Percentiles rank a stretch among this genome's conserved stretches.
phyloP scores from a whole-genome alignment of 53 echinoderm and acorn worm genomes.

The Crossaster papposus region DNA sequence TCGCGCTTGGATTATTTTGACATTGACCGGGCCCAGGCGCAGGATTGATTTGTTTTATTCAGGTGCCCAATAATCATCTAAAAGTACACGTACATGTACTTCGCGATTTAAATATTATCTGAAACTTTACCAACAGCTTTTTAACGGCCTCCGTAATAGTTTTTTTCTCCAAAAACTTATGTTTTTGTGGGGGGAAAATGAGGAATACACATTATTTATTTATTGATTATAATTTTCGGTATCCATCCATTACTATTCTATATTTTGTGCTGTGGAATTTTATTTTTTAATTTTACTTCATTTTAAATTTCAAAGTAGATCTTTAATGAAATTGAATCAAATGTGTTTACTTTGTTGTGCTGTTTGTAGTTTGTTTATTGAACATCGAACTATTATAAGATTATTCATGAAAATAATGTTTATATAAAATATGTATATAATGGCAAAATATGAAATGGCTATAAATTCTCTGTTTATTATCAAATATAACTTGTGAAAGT shows the following conservation, averaged over 20 bases:
- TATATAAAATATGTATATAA: slow-evolving; percentile 19
- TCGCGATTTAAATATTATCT: too few species aligned
- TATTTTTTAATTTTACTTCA: background rate
- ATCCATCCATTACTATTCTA: slow-evolving; percentile 5
- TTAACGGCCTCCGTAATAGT: background rate
- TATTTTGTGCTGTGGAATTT: background rate
- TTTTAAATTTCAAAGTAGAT: background rate
- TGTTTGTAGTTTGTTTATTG: background rate
- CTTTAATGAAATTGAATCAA: background rate
- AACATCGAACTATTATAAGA: background rate
- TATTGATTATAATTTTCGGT: background rate
- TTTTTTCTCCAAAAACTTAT: background rate
- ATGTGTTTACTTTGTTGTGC: slow-evolving; percentile 11
- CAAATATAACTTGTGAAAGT: too few species aligned
- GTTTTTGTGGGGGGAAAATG: background rate
- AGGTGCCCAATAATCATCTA: too few species aligned
- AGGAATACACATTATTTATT: background rate
- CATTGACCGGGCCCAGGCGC: too few species aligned
- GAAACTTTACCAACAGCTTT: too few species aligned
- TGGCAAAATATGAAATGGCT: background rate
- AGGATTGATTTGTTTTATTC: too few species aligned
- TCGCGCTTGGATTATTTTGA: too few species aligned
- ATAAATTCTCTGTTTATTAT: slow-evolving; percentile 23
- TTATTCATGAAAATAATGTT: slow-evolving; percentile 1
- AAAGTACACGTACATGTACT: too few species aligned